These are phyloP conservation scores for Chlamydotis undulata DNA, from an alignment of 2,113 vertebrate species.

Conservation along the genomic window DNA sequence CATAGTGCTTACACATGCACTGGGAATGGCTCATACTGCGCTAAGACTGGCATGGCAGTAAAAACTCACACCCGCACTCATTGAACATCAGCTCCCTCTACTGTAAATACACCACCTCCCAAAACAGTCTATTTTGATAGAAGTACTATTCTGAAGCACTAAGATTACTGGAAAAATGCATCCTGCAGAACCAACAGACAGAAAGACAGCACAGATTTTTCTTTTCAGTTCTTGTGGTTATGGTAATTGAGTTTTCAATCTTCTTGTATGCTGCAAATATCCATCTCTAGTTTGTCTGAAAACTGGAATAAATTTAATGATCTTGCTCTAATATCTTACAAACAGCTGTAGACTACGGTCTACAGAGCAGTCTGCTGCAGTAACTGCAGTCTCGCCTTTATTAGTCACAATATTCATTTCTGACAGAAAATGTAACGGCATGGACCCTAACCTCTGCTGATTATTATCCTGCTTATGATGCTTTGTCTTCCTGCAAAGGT, in stretches of 20 bases:
- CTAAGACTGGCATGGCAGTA: not conserved
- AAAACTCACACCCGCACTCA: not conserved
- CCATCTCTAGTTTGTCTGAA: conserved; percentile 43
- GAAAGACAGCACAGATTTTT: conserved; percentile 24
- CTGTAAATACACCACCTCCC: not conserved
- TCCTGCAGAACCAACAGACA: not conserved
- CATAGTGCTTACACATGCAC: not conserved
- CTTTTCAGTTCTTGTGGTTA: conserved; percentile 32
- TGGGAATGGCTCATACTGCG: not conserved
- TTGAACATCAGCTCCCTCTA: conserved; percentile 48
- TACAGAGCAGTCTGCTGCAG: conserved; percentile 41
- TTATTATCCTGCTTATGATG: not conserved
- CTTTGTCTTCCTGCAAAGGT: conserved; percentile 50
- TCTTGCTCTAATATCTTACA: conserved; percentile 52
- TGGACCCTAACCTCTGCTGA: not conserved
- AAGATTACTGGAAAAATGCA: conserved; percentile 43
- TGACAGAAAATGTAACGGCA: not conserved
- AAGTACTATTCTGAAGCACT: conserved; percentile 31
- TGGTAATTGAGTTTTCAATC: conserved; percentile 33
- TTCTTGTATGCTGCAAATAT: conserved; percentile 33
- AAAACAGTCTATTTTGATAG: not conserved
- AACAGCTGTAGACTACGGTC: conserved; percentile 37
- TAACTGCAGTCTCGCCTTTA: conserved; percentile 20
- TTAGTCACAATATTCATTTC: conserved; percentile 8
- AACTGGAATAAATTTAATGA: conserved; percentile 25